Conservation (phyloP, 1,140 invertebrate species). For the Adelges cooleyi region DNA sequence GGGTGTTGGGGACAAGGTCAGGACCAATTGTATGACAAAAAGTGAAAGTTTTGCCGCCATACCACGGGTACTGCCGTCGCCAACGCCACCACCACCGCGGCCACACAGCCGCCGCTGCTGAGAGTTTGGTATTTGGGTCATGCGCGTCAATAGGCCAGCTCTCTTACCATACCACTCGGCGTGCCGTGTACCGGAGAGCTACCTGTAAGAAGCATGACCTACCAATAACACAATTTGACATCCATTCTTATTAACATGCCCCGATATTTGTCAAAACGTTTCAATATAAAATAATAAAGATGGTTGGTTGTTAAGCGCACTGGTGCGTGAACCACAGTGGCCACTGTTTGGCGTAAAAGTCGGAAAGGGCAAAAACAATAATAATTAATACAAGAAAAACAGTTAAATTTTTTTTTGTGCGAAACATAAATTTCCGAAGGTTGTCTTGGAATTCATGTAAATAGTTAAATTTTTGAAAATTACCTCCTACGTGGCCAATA, state of each 20-base stretch:
- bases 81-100: slow-evolving; percentile 1
- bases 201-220: slow-evolving; percentile 24
- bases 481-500: no score
- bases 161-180: background rate
- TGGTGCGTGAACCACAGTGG: no score
- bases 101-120: slow-evolving; percentile 6
- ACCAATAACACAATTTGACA: slow-evolving; percentile 20
- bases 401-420: no score
- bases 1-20: slow-evolving; percentile 26
- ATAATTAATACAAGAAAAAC: no score
- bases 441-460: no score
- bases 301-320: no score
- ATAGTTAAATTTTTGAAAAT: no score
- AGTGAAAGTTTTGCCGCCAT: slow-evolving; percentile 21
- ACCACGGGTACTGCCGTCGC: background rate
- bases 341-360: no score
- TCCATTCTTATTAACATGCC: slow-evolving; percentile 6
- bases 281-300: no score
- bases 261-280: background rate
- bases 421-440: no score
- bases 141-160: slow-evolving; percentile 22
- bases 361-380: no score
- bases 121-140: slow-evolving; percentile 28
- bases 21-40: slow-evolving; percentile 28
- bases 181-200: no score